Percentiles rank a stretch among this genome's conserved stretches.
phyloP scores from a whole-genome alignment of 53 echinoderm and acorn worm species.

The Paelopatides confundens region DNA sequence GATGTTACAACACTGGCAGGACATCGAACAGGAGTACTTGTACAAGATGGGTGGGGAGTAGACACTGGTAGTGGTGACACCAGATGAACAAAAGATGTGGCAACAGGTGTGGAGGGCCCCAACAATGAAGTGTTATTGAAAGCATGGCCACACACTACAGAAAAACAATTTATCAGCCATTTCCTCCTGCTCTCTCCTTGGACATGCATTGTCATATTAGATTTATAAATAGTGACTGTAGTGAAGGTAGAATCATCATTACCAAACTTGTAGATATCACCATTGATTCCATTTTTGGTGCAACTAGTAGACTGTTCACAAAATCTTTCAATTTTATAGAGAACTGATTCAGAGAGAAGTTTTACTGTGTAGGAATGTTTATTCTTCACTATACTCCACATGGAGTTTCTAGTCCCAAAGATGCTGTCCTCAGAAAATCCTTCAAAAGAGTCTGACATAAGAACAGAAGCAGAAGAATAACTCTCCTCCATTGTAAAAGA shows the following conservation, averaged over 20 bases:
- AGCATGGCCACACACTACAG: background rate
- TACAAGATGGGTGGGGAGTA: background rate
- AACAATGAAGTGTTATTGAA: background rate
- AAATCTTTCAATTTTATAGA: background rate
- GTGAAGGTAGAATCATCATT: background rate
- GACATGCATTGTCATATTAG: slow-evolving; percentile 2
- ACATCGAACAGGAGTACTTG: background rate
- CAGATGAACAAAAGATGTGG: background rate
- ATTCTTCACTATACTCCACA: background rate
- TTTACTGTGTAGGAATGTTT: slow-evolving; percentile 16
- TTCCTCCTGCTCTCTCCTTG: background rate
- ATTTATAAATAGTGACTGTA: background rate
- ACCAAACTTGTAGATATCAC: slow-evolving; percentile 9
- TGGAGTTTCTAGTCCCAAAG: background rate
- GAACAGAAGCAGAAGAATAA: background rate
- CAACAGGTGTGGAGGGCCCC: background rate
- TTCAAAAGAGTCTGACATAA: slow-evolving; percentile 8
- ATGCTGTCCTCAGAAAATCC: slow-evolving; percentile 19
- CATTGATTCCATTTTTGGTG: slow-evolving; percentile 9
- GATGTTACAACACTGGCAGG: background rate
- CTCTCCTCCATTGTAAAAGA: background rate
- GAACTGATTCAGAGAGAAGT: background rate
- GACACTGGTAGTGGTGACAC: background rate
- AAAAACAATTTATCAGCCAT: slow-evolving; percentile 16
- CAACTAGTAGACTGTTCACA: background rate